Percentiles rank a stretch among this genome's conserved stretches.
phyloP scores from a whole-genome alignment of 1,140 invertebrate species.

The Pseudomyrmex gracilis region DNA sequence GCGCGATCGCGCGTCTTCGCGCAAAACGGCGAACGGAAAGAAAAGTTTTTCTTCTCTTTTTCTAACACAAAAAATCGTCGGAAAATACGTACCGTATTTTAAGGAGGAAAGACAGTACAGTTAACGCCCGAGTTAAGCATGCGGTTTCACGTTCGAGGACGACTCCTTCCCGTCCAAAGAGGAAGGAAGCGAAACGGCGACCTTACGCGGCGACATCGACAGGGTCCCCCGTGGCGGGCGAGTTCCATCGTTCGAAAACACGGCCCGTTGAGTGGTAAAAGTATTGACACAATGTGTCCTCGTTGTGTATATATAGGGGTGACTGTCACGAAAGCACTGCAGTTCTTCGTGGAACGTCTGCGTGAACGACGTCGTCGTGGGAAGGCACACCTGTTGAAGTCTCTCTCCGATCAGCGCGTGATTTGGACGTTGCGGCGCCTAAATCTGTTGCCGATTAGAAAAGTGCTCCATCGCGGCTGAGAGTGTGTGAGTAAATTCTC shows the following conservation, averaged over 20 bases:
- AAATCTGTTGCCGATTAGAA: background rate
- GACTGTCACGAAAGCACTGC: conserved; percentile 73
- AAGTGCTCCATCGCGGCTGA: background rate
- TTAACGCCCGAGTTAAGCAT: background rate
- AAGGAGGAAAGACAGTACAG: conserved; percentile 8
- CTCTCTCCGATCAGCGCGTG: background rate
- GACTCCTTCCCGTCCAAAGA: background rate
- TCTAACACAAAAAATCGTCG: background rate
- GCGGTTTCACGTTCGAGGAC: background rate
- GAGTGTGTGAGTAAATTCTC: conserved; percentile 8
- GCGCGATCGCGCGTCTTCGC: background rate
- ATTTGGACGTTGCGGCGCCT: background rate
- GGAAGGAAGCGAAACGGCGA: conserved; percentile 47
- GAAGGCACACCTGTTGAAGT: background rate
- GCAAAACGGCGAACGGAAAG: conserved; percentile 5
- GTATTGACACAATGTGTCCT: conserved; percentile 76
- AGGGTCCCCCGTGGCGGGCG: conserved; percentile 31
- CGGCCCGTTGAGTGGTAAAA: conserved; percentile 75
- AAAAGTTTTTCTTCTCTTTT: conserved; percentile 42
- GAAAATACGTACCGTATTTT: background rate
- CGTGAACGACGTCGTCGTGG: conserved; percentile 74
- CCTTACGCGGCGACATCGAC: conserved; percentile 60
- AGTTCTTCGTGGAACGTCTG: conserved; percentile 83
- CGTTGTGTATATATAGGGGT: conserved; percentile 84
- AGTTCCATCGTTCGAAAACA: conserved; percentile 66